phyloP scores from a whole-genome alignment of 1,140 invertebrate species.

The Drosophila aff. region DNA sequence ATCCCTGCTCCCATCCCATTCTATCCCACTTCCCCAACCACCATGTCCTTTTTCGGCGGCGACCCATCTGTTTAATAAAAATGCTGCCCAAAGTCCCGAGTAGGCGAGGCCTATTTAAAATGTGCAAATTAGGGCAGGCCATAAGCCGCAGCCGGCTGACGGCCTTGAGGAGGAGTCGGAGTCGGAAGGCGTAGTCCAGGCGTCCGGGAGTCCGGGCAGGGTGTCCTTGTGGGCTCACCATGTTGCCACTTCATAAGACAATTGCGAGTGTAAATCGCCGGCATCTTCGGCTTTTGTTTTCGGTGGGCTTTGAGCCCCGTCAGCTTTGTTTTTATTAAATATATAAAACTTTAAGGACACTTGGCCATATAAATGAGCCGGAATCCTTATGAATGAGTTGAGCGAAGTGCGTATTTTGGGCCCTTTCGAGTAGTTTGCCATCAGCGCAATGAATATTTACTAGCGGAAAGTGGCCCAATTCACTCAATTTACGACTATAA shows the following conservation, averaged over 20 bases:
- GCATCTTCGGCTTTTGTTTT: constrained; percentile 36
- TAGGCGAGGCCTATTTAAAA: constrained; percentile 70
- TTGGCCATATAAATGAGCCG: constrained; percentile 32
- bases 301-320: constrained; percentile 22
- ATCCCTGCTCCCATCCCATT: constrained; percentile 32
- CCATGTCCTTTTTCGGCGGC: constrained; percentile 8
- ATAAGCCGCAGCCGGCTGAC: constrained; percentile 64
- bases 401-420: constrained; percentile 6
- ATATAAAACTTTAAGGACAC: constrained; percentile 59
- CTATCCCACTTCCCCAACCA: neutral
- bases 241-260: constrained; percentile 79
- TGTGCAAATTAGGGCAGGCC: constrained; percentile 78
- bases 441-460: constrained; percentile 38
- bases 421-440: constrained; percentile 16
- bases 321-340: constrained; percentile 63
- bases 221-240: constrained; percentile 15
- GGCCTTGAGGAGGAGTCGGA: constrained; percentile 16
- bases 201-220: neutral
- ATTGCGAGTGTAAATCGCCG: constrained; percentile 69
- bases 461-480: constrained; percentile 10
- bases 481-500: constrained; percentile 19
- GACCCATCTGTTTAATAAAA: constrained; percentile 69
- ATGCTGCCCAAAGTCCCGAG: constrained; percentile 31
- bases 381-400: constrained; percentile 33
- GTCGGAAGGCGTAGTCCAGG: no score